phyloP scores from a whole-genome alignment of 1,140 invertebrate species.

The Macrocentrus cingulum region DNA sequence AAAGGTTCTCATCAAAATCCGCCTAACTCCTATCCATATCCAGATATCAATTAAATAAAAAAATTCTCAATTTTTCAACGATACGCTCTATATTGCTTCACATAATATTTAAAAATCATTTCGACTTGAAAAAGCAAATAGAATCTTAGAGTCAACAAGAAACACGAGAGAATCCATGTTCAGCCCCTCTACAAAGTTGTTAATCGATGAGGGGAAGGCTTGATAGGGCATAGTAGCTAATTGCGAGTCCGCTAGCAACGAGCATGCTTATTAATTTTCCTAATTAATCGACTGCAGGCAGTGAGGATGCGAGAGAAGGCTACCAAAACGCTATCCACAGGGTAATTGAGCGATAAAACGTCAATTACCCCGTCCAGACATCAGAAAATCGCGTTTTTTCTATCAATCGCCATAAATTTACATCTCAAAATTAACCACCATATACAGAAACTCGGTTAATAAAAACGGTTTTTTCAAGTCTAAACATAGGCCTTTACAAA shows the following conservation, averaged over 20 bases:
- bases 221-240: slow-evolving; percentile 30
- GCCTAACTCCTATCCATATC: no score
- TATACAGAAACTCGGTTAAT: no score
- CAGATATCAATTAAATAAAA: no score
- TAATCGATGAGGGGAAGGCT: not conserved
- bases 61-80: no score
- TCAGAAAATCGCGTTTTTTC: not conserved
- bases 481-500: no score
- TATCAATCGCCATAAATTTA: no score
- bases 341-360: slow-evolving; percentile 38
- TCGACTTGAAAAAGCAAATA: no score
- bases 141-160: not conserved
- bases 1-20: no score
- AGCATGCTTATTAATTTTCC: slow-evolving; percentile 39
- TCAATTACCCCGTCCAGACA: slow-evolving; percentile 35
- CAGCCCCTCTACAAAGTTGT: not conserved
- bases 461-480: no score
- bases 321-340: slow-evolving; percentile 11
- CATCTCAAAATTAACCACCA: no score
- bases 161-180: not conserved
- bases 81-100: no score
- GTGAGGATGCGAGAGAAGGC: slow-evolving; percentile 3
- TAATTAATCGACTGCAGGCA: slow-evolving; percentile 35
- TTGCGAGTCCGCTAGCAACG: slow-evolving; percentile 27
- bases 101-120: no score